Base-by-base conservation (phyloP, 1,140 invertebrate genomes). In the Diuraphis noxia region DNA sequence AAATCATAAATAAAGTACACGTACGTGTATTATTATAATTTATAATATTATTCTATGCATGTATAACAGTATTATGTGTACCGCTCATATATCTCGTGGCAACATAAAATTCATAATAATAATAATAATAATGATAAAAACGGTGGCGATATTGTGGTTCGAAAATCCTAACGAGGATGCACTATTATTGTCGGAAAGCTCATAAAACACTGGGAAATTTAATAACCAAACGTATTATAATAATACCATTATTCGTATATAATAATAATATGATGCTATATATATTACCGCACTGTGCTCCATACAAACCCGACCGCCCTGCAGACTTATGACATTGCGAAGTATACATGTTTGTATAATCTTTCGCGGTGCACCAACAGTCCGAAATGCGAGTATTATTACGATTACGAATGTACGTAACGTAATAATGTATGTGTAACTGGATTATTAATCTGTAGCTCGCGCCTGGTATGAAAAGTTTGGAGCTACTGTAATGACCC, bases 391-490 rank as follows among this genome's bases (percentile, higher is more conserved):
- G 38, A 82, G n/a, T 41, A 30, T 82, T 41, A 82, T 82, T 82
- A 82, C 25, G 38, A 82, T 79, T 79, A 36, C 34, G 19, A 13
- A 17, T 23, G 23, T 30, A 8, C n/a, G n/a, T 41, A 41, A 41
- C 34, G 3, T 41, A 49, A 41, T 82, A 82, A 41, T 30, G 38
- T 25, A 25, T 41, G 9, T 82, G 40, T 81, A 41, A 82, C 38
- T n/a, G 81, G 23, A 82, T 82, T 82, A 82, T 82, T 82, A 82
- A 82, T 82, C 81, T 82, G 81, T 6, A 23, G 46, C 56, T n/a
- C 56, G n/a, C 5, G 56, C 4, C 81, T n/a, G 38, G 25, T 40
- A 41, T n/a, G 81, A 82, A 82, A 82, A 82, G 81, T 82, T 82
- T 82, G 41, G 38, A n/a, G 81, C 25, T 41, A 17, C 81, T 41